phyloP scores from a whole-genome alignment of 2,113 vertebrate genomes.

The Acinonyx jubatus region DNA sequence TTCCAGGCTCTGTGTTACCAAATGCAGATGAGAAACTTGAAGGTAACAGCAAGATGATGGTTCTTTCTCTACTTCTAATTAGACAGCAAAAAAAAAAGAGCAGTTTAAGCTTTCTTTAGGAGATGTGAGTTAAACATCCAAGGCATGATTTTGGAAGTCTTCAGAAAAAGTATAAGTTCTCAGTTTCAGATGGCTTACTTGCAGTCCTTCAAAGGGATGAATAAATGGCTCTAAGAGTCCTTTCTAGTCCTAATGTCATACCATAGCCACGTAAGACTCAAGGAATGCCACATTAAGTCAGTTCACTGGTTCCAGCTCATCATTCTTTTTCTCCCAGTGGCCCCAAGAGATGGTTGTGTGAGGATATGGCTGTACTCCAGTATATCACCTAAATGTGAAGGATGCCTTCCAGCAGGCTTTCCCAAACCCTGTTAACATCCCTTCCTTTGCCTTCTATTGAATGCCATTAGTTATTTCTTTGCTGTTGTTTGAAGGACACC shows the following conservation, averaged over 20 bases:
- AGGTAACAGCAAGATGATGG: not conserved
- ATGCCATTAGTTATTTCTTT: not conserved
- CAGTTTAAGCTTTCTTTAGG: not conserved
- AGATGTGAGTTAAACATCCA: not conserved
- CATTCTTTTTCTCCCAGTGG: not conserved
- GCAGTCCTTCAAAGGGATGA: not conserved
- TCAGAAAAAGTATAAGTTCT: conserved; percentile 27
- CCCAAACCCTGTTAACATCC: not conserved
- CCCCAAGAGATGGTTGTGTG: not conserved
- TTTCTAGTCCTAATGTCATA: not conserved
- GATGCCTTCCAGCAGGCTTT: not conserved
- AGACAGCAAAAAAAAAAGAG: not conserved
- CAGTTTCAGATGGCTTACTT: not conserved
- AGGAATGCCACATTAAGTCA: conserved; percentile 14
- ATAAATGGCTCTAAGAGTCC: not conserved
- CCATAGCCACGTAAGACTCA: not conserved
- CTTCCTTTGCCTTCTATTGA: not conserved
- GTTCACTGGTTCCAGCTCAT: not conserved
- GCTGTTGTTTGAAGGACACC: not conserved
- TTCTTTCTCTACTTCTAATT: not conserved
- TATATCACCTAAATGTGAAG: not conserved
- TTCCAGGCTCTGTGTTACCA: not conserved
- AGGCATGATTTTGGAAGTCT: not conserved
- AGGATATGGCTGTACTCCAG: not conserved
- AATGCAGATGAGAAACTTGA: not conserved